Percentiles rank a stretch among this genome's conserved stretches.
These are phyloP conservation scores for Celastrina argiolus DNA, from an alignment of 2,888 invertebrate genomes.

Conservation along the genomic window DNA sequence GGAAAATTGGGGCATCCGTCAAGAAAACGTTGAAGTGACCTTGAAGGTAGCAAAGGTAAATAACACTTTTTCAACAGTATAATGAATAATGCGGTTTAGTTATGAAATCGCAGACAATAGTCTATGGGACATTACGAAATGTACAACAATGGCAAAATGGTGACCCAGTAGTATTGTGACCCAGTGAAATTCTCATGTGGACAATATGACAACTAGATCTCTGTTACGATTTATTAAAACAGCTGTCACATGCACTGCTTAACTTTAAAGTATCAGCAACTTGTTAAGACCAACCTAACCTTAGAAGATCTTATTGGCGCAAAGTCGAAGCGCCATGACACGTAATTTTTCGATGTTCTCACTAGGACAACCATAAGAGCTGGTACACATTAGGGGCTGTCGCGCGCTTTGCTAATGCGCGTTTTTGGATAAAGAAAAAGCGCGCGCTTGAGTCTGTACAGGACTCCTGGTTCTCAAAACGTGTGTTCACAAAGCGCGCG, in stretches of 20 bases:
- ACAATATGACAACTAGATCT: slow-evolving; percentile 27
- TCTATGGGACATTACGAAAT: slow-evolving; percentile 40
- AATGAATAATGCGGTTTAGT: slow-evolving; percentile 35
- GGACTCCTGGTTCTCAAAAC: too few species aligned
- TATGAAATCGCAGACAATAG: slow-evolving; percentile 40
- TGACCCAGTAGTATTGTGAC: slow-evolving; percentile 30
- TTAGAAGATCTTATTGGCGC: too few species aligned
- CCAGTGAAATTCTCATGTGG: slow-evolving; percentile 35
- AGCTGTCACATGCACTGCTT: not conserved
- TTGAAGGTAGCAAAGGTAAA: slow-evolving; percentile 21
- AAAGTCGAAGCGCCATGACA: too few species aligned
- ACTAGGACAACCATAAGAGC: too few species aligned
- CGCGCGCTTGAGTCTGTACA: too few species aligned
- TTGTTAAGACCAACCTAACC: not conserved
- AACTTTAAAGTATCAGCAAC: not conserved
- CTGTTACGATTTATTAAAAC: slow-evolving; percentile 6
- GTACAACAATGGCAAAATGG: slow-evolving; percentile 33
- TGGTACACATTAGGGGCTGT: too few species aligned
- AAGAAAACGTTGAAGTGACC: slow-evolving; percentile 20
- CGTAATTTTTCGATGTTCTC: too few species aligned
- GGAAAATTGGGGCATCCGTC: not conserved
- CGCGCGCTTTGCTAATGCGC: too few species aligned
- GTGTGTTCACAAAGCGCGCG: too few species aligned
- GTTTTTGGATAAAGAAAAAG: too few species aligned
- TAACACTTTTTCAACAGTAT: slow-evolving; percentile 28